Percentiles rank a stretch among this genome's conserved stretches.
phyloP scores from a whole-genome alignment of 1,140 invertebrate genomes.

The Chlorops oryzae region DNA sequence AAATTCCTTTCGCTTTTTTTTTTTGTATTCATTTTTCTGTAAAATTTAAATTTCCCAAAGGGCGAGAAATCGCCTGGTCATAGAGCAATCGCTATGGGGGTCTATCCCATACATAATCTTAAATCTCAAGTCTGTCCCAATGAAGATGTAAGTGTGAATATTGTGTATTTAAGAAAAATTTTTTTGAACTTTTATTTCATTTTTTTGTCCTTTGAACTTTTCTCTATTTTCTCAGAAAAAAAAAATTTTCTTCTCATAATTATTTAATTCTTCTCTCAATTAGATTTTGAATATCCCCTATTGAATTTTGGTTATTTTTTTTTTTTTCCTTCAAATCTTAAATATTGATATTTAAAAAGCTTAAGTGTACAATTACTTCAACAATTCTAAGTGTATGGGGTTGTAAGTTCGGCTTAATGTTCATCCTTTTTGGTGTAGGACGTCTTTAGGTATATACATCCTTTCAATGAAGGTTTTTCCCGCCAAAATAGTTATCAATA shows the following conservation, averaged over 20 bases:
- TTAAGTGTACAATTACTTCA: too few species aligned
- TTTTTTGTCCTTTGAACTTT: neutral
- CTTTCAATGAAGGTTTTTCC: too few species aligned
- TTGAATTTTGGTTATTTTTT: neutral
- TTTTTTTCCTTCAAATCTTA: slow-evolving; percentile 2
- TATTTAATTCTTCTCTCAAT: neutral
- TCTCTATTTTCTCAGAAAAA: too few species aligned
- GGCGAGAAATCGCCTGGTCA: slow-evolving; percentile 82
- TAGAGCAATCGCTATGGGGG: slow-evolving; percentile 76
- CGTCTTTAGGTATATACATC: too few species aligned
- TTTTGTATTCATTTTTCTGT: too few species aligned
- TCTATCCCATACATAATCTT: slow-evolving; percentile 79
- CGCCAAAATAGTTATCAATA: too few species aligned
- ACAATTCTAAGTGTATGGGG: too few species aligned
- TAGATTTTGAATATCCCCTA: neutral
- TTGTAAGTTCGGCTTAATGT: too few species aligned
- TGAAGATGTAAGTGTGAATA: slow-evolving; percentile 72
- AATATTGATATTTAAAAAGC: too few species aligned
- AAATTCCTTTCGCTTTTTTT: neutral
- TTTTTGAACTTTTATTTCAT: neutral
- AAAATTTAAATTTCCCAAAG: slow-evolving; percentile 47
- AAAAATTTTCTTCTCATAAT: neutral
- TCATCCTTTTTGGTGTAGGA: too few species aligned
- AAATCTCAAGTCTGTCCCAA: slow-evolving; percentile 75
- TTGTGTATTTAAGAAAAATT: neutral